phyloP scores from a whole-genome alignment of 2,888 invertebrate species.

The Synanthedon myopaeformis region DNA sequence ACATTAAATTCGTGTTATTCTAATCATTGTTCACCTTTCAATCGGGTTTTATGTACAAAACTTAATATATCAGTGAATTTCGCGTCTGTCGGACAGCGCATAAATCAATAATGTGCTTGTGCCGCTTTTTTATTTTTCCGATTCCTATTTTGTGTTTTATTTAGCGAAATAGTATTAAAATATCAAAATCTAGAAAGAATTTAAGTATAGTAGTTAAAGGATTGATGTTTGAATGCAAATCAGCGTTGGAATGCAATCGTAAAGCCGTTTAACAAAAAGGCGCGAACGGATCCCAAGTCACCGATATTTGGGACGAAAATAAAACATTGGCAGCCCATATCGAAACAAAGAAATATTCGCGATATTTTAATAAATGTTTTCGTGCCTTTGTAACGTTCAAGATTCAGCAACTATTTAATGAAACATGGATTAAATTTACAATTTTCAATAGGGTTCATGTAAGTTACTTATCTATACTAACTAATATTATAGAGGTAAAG shows the following conservation, averaged over 20 bases:
- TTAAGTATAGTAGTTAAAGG: too few relatives aligned
- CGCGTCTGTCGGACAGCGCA: constrained; percentile 29
- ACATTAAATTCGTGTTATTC: constrained; percentile 27
- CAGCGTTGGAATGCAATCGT: constrained; percentile 17
- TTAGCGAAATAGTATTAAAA: constrained; percentile 10
- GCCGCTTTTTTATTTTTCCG: constrained; percentile 62
- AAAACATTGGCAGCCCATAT: constrained; percentile 20
- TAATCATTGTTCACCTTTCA: constrained; percentile 20
- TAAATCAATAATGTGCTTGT: constrained; percentile 54
- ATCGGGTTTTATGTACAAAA: constrained; percentile 20
- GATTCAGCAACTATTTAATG: background rate
- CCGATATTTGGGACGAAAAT: constrained; percentile 21
- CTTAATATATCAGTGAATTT: constrained; percentile 26
- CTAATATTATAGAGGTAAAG: too few relatives aligned
- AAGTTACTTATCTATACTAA: constrained; percentile 21
- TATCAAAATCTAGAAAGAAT: background rate
- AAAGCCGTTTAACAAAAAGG: constrained; percentile 48
- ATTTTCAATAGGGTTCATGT: constrained; percentile 47
- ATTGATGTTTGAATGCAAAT: background rate
- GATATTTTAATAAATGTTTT: background rate
- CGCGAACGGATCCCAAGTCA: constrained; percentile 45
- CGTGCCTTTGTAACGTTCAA: background rate
- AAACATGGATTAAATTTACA: background rate
- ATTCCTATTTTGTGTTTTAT: constrained; percentile 29
- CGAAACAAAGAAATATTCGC: constrained; percentile 25